Evolutionary conservation across 2,888 invertebrate species (phyloP).

Genomic region (Tiliacea aurago): DNA sequence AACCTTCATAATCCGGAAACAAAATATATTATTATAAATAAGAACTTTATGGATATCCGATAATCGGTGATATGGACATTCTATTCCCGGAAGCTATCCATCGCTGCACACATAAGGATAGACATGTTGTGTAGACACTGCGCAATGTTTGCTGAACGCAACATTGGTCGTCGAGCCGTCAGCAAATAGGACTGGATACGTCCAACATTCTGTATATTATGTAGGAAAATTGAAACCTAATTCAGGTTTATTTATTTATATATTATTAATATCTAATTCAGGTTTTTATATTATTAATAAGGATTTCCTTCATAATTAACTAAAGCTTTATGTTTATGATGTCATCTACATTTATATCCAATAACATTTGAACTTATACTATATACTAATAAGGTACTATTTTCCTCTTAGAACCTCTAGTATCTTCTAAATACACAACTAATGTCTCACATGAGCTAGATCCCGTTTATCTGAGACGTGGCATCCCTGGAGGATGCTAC

Average conservation of each 20-base stretch:
- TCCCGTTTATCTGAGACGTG: constrained; percentile 34
- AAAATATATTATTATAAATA: background rate
- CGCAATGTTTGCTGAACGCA: constrained; percentile 62
- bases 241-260: too few species aligned
- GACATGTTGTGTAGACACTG: constrained; percentile 44
- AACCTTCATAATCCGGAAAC: background rate
- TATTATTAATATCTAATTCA: too few species aligned
- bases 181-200: constrained; percentile 66
- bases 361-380: constrained; percentile 2
- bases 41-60: constrained; percentile 12
- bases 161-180: constrained; percentile 68
- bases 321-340: constrained; percentile 6
- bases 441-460: constrained; percentile 5
- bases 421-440: background rate
- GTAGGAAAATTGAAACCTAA: constrained; percentile 1
- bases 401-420: constrained; percentile 7
- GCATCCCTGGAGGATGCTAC: constrained; percentile 39
- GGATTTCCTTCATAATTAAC: too few species aligned
- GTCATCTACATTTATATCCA: constrained; percentile 6
- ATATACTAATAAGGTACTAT: background rate
- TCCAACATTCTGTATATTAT: constrained; percentile 12
- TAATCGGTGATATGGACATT: constrained; percentile 5
- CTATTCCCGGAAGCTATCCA: constrained; percentile 30
- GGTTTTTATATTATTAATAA: background rate
- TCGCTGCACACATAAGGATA: constrained; percentile 26